A percentile compares a stretch with the other conserved stretches of the same genome.
Evolutionary conservation across 2,888 invertebrate genomes (phyloP).

Genomic region (Nomada fucata): DNA sequence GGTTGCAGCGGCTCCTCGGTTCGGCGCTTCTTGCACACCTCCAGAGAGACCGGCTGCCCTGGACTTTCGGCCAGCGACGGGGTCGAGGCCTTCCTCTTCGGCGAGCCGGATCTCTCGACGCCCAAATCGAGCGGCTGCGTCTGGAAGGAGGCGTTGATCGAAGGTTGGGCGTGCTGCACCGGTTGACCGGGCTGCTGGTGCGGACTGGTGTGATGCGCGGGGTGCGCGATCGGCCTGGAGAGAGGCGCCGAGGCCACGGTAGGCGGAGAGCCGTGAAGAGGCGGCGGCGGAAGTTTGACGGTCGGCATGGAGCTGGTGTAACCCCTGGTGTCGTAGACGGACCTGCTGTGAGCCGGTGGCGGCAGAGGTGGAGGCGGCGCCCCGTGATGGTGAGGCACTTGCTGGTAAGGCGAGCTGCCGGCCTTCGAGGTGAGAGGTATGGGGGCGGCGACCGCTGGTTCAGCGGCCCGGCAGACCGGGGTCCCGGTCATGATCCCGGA

Average conservation of each 20-base stretch:
- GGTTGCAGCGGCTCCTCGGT: constrained; percentile 84
- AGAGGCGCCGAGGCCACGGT: constrained; percentile 81
- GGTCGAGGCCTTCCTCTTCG: constrained; percentile 87
- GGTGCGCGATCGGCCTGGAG: constrained; percentile 80
- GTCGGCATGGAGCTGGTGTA: constrained; percentile 76
- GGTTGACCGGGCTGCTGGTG: constrained; percentile 72
- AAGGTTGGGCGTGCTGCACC: constrained; percentile 62
- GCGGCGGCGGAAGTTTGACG: constrained; percentile 83
- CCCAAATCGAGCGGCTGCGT: constrained; percentile 93
- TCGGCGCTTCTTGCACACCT: constrained; percentile 88
- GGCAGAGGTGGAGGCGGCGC: constrained; percentile 84
- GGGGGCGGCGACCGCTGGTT: constrained; percentile 82
- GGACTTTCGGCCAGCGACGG: constrained; percentile 84
- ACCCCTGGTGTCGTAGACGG: constrained; percentile 83
- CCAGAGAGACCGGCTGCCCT: constrained; percentile 85
- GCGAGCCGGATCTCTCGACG: constrained; percentile 85
- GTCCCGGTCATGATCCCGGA: constrained; percentile 87
- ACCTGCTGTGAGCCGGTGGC: constrained; percentile 84
- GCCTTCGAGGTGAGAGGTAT: constrained; percentile 87
- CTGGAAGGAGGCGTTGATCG: constrained; percentile 86
- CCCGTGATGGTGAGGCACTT: constrained; percentile 85
- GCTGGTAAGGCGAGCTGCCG: constrained; percentile 85
- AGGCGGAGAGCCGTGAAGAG: constrained; percentile 82
- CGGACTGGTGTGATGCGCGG: constrained; percentile 62
- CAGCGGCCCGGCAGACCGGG: constrained; percentile 85